Base-by-base conservation (phyloP, 2,113 vertebrate genomes). In the Brachyistius frenatus region DNA sequence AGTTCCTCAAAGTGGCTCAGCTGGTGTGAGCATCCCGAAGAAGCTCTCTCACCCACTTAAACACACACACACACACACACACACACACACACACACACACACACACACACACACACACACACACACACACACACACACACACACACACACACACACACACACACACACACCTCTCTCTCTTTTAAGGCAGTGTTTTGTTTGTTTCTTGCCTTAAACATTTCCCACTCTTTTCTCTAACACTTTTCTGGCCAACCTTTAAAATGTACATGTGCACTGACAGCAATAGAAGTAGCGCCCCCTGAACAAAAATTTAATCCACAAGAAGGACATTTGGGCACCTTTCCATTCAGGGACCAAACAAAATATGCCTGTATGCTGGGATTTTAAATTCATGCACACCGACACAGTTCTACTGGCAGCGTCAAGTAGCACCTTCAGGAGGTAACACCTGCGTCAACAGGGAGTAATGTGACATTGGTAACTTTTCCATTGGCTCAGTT, bases 1-100 rank as follows among this genome's bases (percentile, higher is more conserved):
- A 70, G 62, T 85, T 81, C 62, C 84, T 86, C 64, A 81, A 55
- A 86, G 67, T 67, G 61, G 58, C 61, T 87, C 76, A 68, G 62
- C 36, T 67, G 71, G 52, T 37, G 80, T 54, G 44, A 75, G 64
- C 41, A 52, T 67, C 16, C 2, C 61, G 66, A 75, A 70, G 81
- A 72, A 73, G 52, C 32, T 39, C 15, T 73, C 35, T 68, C 66
- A 64, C 80, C 78, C 36, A 56, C 55, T 41, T 23, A 23, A 23
- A 23, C 23, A 23, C 23, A 23, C 23, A 23, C 23, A 23, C 23
- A 23, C 23, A 23, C 23, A 23, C 23, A 23, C 23, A 23, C 23
- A 23, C 23, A 23, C 23, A 23, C 23, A 23, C 23, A 23, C 23
- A 23, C 23, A 23, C 23, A 23, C 23, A 23, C 23, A 23, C 23